Base-by-base conservation (phyloP, 2,113 vertebrate species). In the Pygoscelis antarcticus region DNA sequence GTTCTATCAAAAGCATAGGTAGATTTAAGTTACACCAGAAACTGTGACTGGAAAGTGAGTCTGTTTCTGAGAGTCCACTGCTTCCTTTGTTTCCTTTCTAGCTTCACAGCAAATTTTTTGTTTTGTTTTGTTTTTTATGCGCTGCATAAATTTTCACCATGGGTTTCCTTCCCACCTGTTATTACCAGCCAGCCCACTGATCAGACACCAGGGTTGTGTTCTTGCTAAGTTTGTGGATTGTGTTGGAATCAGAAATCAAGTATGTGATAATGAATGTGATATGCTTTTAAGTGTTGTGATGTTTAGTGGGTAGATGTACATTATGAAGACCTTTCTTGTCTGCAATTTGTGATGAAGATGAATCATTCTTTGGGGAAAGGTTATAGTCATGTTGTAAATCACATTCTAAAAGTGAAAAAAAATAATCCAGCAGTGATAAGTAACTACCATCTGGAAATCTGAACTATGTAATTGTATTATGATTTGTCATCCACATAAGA, bases 291-390 rank as follows among this genome's bases (percentile, higher is more conserved):
- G 68, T 57, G 17, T 42, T 71, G 34, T 76, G 79, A 52, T 81
- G 61, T 66, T 93, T 49, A n/a, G 75, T 86, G 34, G 64, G 79
- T 71, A 89, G 89, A 82, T 1, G 1, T 89, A 64, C 83, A 88
- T 74, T 38, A 16, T 46, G 65, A 93, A 95, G 92, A 80, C 52
- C 38, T 95, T 97, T 96, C 77, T 95, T 90, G 54, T 90, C 58
- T 11, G 25, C 58, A n/a, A 3, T 81, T 94, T 89, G 74, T 96
- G 95, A 80, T 75, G 38, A 82, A 93, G 95, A 96, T 62, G 72
- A 95, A 95, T 95, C 93, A 96, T 95, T 93, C 82, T 72, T 65
- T 61, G 62, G 58, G 30, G 38, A 86, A 96, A 97, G 86, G 96
- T 93, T 95, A 36, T 70, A 75, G 70, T 80, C 86, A 84, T 46